Conservation (phyloP, 2,113 vertebrate genomes). For the Brachirus orientalis region DNA sequence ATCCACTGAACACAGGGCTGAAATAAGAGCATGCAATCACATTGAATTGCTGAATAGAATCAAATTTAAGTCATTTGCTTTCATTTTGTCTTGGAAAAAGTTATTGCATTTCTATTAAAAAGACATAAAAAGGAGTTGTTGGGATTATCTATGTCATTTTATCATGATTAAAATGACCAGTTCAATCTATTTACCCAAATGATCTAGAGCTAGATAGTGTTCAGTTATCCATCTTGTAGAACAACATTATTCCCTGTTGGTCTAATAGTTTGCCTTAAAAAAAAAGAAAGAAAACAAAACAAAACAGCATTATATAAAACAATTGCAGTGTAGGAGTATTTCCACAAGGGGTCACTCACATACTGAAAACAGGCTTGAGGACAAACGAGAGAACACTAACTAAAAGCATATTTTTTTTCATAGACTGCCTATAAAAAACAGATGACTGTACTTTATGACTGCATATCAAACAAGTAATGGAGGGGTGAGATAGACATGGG, state of each 20-base stretch:
- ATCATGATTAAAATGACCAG: background rate
- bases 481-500: background rate
- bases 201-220: background rate
- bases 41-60: no score
- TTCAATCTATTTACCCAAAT: background rate
- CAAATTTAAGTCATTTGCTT: no score
- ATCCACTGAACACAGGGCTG: no score
- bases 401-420: background rate
- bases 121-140: no score
- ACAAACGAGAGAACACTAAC: background rate
- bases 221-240: background rate
- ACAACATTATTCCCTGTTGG: background rate
- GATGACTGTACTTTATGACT: no score
- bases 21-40: no score
- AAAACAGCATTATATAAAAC: no score
- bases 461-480: background rate
- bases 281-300: conserved; percentile 1
- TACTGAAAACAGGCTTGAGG: background rate
- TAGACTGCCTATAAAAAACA: background rate
- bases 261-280: no score
- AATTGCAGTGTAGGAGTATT: background rate
- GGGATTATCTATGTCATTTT: background rate
- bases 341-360: conserved; percentile 58
- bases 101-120: no score
- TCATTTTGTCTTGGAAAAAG: no score